Conservation (phyloP, 2,113 vertebrate genomes). For the Ophthalmolycus amberensis region DNA sequence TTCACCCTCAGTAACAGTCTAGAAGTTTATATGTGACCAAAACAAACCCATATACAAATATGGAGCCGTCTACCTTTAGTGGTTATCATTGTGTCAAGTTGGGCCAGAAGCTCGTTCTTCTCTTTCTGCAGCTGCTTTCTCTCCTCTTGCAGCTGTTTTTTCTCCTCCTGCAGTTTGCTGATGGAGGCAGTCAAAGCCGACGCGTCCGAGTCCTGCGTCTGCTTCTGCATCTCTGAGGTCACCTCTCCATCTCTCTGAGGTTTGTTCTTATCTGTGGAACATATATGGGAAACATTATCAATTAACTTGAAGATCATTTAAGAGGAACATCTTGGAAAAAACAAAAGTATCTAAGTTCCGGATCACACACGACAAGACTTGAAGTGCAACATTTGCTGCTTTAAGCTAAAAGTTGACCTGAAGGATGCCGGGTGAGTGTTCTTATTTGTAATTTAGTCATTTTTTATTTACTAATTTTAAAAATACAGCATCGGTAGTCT, state of each 20-base stretch:
- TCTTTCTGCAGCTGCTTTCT: conserved; percentile 59
- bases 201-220: conserved; percentile 35
- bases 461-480: too few relatives aligned
- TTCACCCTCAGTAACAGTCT: background rate
- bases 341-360: background rate
- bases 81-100: background rate
- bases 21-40: background rate
- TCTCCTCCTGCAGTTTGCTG: conserved; percentile 51
- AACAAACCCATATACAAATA: background rate
- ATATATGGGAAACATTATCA: background rate
- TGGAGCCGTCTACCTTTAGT: conserved; percentile 17
- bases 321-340: background rate
- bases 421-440: background rate
- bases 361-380: background rate
- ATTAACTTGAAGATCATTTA: background rate
- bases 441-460: background rate
- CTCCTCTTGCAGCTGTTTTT: conserved; percentile 53
- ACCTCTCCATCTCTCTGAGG: background rate
- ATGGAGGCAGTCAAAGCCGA: conserved; percentile 31
- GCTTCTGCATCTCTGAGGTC: conserved; percentile 21
- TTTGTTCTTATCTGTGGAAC: conserved; percentile 58
- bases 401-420: background rate
- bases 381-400: background rate
- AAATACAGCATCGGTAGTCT: too few relatives aligned
- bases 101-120: conserved; percentile 52